Evolutionary conservation across 2,113 vertebrate species (phyloP).

Genomic region (Todiramphus chloris): DNA sequence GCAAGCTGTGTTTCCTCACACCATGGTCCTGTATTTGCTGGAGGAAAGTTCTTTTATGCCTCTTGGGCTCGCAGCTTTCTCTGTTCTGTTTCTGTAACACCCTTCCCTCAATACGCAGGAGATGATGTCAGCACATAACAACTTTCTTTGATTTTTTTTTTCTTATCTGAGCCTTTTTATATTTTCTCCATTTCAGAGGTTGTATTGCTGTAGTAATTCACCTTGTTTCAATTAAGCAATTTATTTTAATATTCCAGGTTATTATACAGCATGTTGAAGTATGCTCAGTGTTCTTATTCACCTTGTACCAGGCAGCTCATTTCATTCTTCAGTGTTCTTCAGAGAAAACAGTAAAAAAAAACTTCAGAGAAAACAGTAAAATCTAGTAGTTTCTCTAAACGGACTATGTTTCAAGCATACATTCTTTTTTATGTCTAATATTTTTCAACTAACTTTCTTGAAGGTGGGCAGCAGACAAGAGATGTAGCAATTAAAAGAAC

Average conservation of each 20-base stretch:
- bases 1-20: neutral
- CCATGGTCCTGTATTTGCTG: too few relatives aligned
- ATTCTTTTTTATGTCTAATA: neutral
- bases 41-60: neutral
- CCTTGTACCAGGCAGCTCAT: neutral
- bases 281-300: neutral
- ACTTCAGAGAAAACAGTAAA: neutral
- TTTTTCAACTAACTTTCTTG: neutral
- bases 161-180: neutral
- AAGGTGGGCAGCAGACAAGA: neutral
- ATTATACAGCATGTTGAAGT: neutral
- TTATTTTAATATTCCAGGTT: conserved; percentile 6
- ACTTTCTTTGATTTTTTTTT: neutral
- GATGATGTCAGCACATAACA: neutral
- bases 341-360: neutral
- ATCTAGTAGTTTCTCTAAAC: neutral
- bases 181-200: neutral
- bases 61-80: neutral
- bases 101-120: neutral
- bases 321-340: neutral
- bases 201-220: neutral
- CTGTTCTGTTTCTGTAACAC: neutral
- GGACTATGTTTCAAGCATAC: neutral
- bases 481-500: neutral
- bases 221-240: neutral